Evolutionary conservation across 2,797 vertebrate genomes (phyloP), one percentile per base, ranked within the genome.

Genomic region (Dryobates pubescens): DNA sequence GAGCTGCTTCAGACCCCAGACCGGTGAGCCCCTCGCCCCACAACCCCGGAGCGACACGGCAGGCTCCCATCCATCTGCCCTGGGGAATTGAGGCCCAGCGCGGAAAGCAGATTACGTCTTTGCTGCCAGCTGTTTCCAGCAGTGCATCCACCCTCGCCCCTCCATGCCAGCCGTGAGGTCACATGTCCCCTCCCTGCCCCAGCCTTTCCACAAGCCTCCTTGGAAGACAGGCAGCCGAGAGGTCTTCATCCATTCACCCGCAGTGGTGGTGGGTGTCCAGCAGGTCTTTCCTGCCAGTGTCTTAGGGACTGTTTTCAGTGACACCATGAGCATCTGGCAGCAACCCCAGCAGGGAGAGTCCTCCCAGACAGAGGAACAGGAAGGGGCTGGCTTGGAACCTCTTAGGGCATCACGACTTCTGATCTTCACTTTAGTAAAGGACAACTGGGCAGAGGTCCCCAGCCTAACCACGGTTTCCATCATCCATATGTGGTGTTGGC

Each of bases 401-500:
- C 38, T 32, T 17, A 4, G 36, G 43, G 34, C 38, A 29, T 18
- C 36, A 32, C 12, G 13, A 32, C 14, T 9, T 58, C 30, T 29
- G 17, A 8, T 62, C 47, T 18, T 82, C 5, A 1, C 18, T 62
- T 13, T 3, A 13, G 58, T 6, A 81, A 59, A 23, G 30, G 61
- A 14, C 27, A 36, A 67, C 30, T 1, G 2, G 72, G 26, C 64
- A 78, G 74, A 19, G 20, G 15, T 9, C 4, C 32, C 57, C 12
- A 16, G 17, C 13, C 16, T 59, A 8, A 5, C 16, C 43, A 36
- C 30, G 20, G 8, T 36, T 90, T 81, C 63, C 59, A 29, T 34
- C 36, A 41, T 14, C 38, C 23, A 1, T 49, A 49, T 6, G 56
- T 0, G 0, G 22, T 29, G 43, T 5, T 2, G 1, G 12, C 20